Base-by-base conservation (phyloP, 2,888 invertebrate species). In the Tiliacea citrago region DNA sequence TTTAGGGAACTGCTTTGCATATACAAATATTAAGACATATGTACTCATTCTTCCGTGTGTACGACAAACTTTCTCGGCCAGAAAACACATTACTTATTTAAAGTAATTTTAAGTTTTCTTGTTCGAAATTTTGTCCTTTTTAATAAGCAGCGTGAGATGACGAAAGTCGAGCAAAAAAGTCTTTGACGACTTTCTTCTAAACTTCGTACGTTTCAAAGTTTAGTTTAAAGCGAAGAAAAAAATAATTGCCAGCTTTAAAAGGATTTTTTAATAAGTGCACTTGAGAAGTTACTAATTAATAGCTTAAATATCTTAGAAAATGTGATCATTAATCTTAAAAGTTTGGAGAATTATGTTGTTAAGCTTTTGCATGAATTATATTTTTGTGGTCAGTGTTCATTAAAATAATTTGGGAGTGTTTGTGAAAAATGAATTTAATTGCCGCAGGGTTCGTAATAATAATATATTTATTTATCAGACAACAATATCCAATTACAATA, bases 131-230 rank as follows among this genome's bases (percentile, higher is more conserved):
- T 79, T 82, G 73, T 83, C 62, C 63, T 83, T 76, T 75, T 81
- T 85, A 83, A 83, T 86, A 87, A 82, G 75, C 72, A 79, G 57
- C 81, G 73, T 84, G 86, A 88, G 77, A 86, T 84, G 87, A 85
- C 86, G 85, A 87, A 89, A 88, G 84, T 79, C 60, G 67, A 60
- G 71, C 24, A 84, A 83, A 81, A 77, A 81, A 83, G 73, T 68
- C 79, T 84, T 69, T 65, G 68, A 73, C 77, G 74, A 87, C 79
- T 91, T 92, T 86, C 82, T 82, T 86, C 68, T 78, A 72, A 85
- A 90, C 86, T 90, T 88, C 73, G 83, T 86, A 83, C 87, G 78
- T 84, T 81, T 83, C 68, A 61, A 88, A 89, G 86, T 90, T 88
- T 66, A 68, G 55, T 68, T 68, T 67, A 75, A 39, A 82, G 84